These are phyloP conservation scores for Scomber scombrus DNA, from an alignment of 2,113 vertebrate genomes.

Conservation along the genomic window DNA sequence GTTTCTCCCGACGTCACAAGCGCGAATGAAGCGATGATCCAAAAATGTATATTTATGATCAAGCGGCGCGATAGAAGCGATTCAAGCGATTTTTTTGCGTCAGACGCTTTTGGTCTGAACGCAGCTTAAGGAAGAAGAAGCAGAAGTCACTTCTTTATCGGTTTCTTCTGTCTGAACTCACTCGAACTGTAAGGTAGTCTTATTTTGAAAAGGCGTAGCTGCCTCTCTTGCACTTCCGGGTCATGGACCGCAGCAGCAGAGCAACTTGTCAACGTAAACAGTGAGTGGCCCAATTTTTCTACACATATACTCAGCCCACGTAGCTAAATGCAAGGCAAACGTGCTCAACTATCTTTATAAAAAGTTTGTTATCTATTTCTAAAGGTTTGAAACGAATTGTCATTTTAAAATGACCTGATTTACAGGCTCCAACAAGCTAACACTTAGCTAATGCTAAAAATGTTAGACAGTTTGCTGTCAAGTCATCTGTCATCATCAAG, in stretches of 20 bases:
- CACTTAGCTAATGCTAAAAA: slow-evolving; percentile 33
- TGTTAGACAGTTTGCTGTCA: background rate
- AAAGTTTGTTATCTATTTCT: too few relatives aligned
- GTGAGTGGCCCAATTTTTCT: slow-evolving; percentile 11
- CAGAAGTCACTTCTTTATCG: too few relatives aligned
- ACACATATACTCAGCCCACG: background rate
- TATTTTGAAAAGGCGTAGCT: slow-evolving; percentile 50
- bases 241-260: background rate
- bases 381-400: background rate
- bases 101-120: too few relatives aligned
- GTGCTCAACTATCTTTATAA: background rate
- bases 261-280: slow-evolving; percentile 46
- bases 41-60: too few relatives aligned
- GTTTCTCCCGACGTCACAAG: too few relatives aligned
- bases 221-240: slow-evolving; percentile 50
- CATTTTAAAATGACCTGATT: background rate
- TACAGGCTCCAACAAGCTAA: background rate
- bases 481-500: background rate
- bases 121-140: too few relatives aligned
- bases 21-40: too few relatives aligned
- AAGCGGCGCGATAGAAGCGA: too few relatives aligned
- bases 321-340: background rate
- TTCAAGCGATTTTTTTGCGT: too few relatives aligned
- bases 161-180: too few relatives aligned
- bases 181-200: background rate